phyloP scores from a whole-genome alignment of 2,113 vertebrate species.

The Chloebia gouldiae region DNA sequence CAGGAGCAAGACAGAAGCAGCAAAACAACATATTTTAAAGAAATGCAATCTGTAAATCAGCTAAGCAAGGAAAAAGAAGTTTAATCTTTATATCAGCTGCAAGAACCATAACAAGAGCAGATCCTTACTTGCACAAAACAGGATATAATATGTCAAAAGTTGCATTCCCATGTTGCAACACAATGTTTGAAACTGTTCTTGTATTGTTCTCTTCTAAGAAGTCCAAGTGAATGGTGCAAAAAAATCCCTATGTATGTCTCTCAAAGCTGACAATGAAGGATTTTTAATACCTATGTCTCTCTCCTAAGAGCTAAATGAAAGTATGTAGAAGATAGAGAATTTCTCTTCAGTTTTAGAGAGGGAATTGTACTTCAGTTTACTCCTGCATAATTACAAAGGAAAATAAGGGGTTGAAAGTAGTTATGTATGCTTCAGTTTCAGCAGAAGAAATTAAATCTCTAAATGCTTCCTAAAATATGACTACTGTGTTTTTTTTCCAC shows the following conservation, averaged over 20 bases:
- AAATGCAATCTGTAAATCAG: constrained; percentile 4
- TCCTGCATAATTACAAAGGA: background rate
- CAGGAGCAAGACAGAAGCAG: background rate
- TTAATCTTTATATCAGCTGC: background rate
- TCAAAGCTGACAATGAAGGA: background rate
- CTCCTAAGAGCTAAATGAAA: background rate
- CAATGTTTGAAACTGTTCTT: background rate
- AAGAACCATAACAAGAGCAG: background rate
- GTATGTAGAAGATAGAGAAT: background rate
- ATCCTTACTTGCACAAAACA: background rate
- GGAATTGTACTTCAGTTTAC: background rate
- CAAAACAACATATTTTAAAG: background rate
- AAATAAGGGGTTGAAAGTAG: background rate
- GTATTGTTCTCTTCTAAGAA: background rate
- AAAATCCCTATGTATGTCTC: background rate
- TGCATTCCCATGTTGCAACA: background rate
- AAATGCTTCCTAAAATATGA: background rate
- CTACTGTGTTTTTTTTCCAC: background rate
- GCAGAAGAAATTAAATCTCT: background rate
- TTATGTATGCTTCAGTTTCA: background rate
- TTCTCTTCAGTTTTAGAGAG: background rate
- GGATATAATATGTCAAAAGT: background rate
- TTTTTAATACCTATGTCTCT: background rate
- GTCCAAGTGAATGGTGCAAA: background rate
- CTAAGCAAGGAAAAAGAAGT: constrained; percentile 4